These are phyloP conservation scores for Esox masquinongy DNA, from an alignment of 2,797 vertebrate genomes.

Conservation along the genomic window DNA sequence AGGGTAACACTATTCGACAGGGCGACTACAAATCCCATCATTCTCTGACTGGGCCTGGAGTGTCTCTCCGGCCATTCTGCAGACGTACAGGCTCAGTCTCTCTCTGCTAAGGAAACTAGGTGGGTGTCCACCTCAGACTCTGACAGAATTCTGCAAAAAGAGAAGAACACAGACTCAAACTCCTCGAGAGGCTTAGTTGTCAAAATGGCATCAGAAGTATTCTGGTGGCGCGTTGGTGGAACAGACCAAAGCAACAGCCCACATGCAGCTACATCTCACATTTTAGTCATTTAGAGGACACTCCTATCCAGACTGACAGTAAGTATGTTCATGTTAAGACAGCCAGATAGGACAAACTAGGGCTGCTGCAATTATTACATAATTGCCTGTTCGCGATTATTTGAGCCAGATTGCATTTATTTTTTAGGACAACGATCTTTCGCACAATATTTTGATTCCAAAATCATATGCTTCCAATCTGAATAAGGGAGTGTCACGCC, in stretches of 20 bases:
- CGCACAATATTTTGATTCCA: too few relatives aligned
- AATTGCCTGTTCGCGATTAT: too few relatives aligned
- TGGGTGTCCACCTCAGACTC: constrained; percentile 91
- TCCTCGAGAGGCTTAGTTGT: not conserved
- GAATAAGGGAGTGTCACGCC: too few relatives aligned
- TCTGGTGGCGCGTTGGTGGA: not conserved
- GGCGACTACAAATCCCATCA: constrained; percentile 62
- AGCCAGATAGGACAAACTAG: too few relatives aligned
- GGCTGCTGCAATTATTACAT: too few relatives aligned
- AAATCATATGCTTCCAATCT: too few relatives aligned
- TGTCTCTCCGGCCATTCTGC: not conserved
- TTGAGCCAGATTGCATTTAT: too few relatives aligned
- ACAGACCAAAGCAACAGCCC: not conserved
- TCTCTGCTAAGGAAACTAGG: constrained; percentile 92
- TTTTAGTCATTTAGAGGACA: too few relatives aligned
- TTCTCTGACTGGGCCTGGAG: constrained; percentile 71
- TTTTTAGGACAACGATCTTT: too few relatives aligned
- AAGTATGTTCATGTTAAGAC: too few relatives aligned
- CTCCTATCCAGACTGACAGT: too few relatives aligned
- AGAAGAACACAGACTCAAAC: not conserved
- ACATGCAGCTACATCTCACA: not conserved
- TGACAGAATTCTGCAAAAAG: constrained; percentile 87
- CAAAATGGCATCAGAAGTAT: not conserved
- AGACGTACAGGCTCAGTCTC: constrained; percentile 79
- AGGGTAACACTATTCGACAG: constrained; percentile 62